Base-by-base conservation (phyloP, 2,888 invertebrate species). In the Allolobophora icterica region DNA sequence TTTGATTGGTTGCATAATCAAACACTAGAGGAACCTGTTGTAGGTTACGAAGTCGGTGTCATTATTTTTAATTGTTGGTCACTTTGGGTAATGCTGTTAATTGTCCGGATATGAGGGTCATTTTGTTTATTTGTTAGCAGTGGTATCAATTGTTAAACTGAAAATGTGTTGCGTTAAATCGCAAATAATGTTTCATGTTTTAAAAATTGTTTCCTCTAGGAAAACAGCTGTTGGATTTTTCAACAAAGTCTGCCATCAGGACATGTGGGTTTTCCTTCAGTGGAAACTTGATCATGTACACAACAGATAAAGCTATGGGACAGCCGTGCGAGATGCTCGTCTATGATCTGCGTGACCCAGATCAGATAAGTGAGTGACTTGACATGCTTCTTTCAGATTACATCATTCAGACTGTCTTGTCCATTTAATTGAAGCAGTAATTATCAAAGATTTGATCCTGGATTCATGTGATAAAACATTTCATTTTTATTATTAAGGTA, bases 251-350 rank as follows among this genome's bases (percentile, higher is more conserved):
- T 3, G 97, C 99, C 15, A 98, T 99, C 91, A 97, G 99, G 94
- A 97, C 98, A 30, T 98, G 98, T 94, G 97, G 97, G 94, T 99
- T 98, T 95, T 98, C 98, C 95, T 99, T 97, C 95, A 98, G 98
- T 92, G 98, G 98, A 19, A 97, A 98, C 95, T 97, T 98, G 95
- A 97, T 98, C 89, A 98, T 98, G 35, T 99, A 98, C 95, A 97
- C 98, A 4, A 99, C 99, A 38, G 99, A 99, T 95, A 97, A 97
- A 94, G 97, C 98, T 92, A 97, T 98, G 97, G 97, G 97, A 92
- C 97, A 98, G 93, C 97, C 97, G 91, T 98, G 98, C 95, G 98
- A 98, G 96, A 97, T 99, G 93, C 97, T 97, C 94, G 96, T 99
- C 89, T 95, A 95, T 91, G 96, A 96, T 94, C 94, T 96, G 33